A percentile compares a stretch with the other conserved stretches of the same genome.
Evolutionary conservation across 2,888 invertebrate species (phyloP).

Genomic region (Lumbricus terrestris): DNA sequence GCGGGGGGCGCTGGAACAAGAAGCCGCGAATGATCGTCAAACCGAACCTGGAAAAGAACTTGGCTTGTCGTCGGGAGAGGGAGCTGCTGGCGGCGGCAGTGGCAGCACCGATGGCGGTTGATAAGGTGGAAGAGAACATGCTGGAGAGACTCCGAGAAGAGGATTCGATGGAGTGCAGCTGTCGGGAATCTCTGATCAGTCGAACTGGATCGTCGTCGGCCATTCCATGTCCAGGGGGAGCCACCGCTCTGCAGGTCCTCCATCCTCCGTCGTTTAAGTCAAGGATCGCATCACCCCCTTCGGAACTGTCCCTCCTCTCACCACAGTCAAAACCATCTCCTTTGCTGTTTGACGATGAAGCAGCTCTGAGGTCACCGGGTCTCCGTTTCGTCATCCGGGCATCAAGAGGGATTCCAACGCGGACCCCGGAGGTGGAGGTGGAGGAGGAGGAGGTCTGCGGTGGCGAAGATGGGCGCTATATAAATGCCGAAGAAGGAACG

Average conservation of each 20-base stretch:
- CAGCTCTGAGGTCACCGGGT: not conserved
- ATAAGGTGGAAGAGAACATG: not conserved
- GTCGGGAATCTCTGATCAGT: not conserved
- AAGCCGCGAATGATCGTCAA: constrained; percentile 34
- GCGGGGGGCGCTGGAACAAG: constrained; percentile 12
- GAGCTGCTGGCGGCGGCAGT: not conserved
- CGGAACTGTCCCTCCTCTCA: not conserved
- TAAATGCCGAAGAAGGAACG: not conserved
- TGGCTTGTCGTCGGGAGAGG: not conserved
- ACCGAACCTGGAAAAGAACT: constrained; percentile 27
- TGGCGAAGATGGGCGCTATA: not conserved
- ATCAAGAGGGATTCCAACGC: not conserved
- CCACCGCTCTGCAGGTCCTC: no score
- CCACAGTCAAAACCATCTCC: not conserved
- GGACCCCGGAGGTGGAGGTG: not conserved
- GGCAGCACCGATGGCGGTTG: not conserved
- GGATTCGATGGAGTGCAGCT: not conserved
- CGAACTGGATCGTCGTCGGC: not conserved
- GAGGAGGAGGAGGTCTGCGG: no score
- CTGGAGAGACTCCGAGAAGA: constrained; percentile 6
- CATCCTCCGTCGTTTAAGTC: not conserved
- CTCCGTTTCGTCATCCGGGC: not conserved
- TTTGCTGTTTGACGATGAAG: not conserved
- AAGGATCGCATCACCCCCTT: not conserved
- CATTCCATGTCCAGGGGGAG: not conserved